phyloP scores from a whole-genome alignment of 2,888 invertebrate genomes.

The Minunthozetes semirufus region DNA sequence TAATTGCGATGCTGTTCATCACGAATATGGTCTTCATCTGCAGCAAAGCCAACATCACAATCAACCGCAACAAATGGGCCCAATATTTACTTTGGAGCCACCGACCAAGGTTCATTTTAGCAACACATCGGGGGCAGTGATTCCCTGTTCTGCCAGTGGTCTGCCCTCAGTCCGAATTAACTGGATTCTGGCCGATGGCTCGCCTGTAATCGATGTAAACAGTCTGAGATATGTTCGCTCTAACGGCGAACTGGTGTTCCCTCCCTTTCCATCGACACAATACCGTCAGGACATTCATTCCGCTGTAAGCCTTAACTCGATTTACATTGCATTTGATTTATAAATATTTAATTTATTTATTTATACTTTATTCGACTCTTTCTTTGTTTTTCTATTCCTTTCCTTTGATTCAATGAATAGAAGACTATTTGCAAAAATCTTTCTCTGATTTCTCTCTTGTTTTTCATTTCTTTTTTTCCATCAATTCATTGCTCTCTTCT shows the following conservation, averaged over 20 bases:
- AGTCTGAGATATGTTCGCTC: constrained; percentile 46
- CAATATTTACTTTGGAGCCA: constrained; percentile 34
- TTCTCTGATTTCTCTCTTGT: neutral
- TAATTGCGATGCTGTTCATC: neutral
- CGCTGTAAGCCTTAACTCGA: constrained; percentile 39
- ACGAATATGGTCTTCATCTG: neutral
- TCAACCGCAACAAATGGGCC: constrained; percentile 27
- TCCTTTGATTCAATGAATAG: neutral
- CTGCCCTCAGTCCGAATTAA: constrained; percentile 25
- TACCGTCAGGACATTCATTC: constrained; percentile 46
- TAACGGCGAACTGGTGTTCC: constrained; percentile 48
- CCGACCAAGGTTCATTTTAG: constrained; percentile 20
- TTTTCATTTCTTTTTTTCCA: neutral
- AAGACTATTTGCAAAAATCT: neutral
- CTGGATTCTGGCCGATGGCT: constrained; percentile 43
- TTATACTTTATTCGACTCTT: neutral
- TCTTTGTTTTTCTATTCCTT: neutral
- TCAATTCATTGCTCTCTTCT: neutral
- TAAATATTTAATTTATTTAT: constrained; percentile 30
- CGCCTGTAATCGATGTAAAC: constrained; percentile 44
- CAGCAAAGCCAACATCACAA: neutral
- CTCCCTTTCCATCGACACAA: constrained; percentile 45
- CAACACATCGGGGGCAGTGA: constrained; percentile 33
- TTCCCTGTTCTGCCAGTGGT: constrained; percentile 29
- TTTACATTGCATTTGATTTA: constrained; percentile 24